Evolutionary conservation across 2,113 vertebrate species (phyloP), one percentile per base, ranked within the genome.

Genomic region (Brachyhypopomus gauderio): DNA sequence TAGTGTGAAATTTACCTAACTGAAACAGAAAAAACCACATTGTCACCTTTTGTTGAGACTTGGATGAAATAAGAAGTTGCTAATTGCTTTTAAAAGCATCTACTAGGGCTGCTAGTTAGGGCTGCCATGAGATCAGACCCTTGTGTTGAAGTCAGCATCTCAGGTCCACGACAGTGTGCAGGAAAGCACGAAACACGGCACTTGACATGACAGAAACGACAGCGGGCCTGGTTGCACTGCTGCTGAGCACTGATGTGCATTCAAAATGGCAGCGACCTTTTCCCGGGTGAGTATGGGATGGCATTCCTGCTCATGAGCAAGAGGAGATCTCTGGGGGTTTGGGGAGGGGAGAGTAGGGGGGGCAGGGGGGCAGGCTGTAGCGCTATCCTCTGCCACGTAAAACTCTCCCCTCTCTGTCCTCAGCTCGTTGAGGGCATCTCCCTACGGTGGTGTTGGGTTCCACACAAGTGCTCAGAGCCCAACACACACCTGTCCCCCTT

Each of bases 401-500:
- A 69, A 38, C 23, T 30, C 64, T 48, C 12, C 58, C 58, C 20
- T 80, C 64, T 4, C 75, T 85, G 76, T 88, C 72, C 83, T 85
- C 77, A 80, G 77, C 85, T 81, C 69, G 52, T 83, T 84, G 64
- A 81, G 55, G 25, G 64, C 34, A 74, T 82, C 72, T 84, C 86
- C 80, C 87, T 16, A 4, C 4, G 85, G 83, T 62, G 75, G 83
- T 85, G 67, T 87, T 84, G 80, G 75, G 86, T 89, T 83, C 84
- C 88, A 45, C 77, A 81, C 81, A 87, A 87, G 78, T 79, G 87
- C 82, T 78, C 70, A 0, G 60, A 55, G 63, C 73, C 77, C 83
- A 75, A 81, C 70, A 80, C 69, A 81, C 88, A 89, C 85, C 88
- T 89, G 87, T 86, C 86, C 60, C 73, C 48, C 22, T 78, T 83